These are phyloP conservation scores for Galeruca laticollis DNA, from an alignment of 2,888 invertebrate genomes.

Conservation along the genomic window DNA sequence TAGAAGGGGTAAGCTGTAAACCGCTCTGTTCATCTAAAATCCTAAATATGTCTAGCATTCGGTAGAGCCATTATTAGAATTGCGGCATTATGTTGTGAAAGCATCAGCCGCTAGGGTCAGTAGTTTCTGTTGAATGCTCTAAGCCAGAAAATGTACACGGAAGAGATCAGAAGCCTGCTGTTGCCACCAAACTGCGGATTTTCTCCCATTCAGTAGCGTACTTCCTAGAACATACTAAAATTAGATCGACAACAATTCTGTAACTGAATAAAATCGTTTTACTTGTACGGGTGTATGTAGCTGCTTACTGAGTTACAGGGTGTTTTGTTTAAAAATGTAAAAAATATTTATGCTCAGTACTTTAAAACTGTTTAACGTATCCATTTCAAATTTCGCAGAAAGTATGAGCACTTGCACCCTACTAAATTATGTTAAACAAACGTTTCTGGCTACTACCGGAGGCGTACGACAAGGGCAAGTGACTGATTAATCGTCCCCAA, in stretches of 20 bases:
- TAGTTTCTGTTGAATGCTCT: slow-evolving; percentile 54
- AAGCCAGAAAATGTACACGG: slow-evolving; percentile 54
- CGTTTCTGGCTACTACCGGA: too few species aligned
- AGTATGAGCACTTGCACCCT: too few species aligned
- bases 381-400: too few species aligned
- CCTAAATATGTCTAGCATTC: slow-evolving; percentile 56
- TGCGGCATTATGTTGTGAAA: slow-evolving; percentile 56
- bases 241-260: not conserved
- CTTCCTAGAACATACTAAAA: not conserved
- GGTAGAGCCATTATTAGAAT: slow-evolving; percentile 56
- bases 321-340: too few species aligned
- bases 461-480: too few species aligned
- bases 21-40: slow-evolving; percentile 51
- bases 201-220: slow-evolving; percentile 33
- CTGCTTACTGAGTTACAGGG: too few species aligned
- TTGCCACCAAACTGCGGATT: slow-evolving; percentile 33
- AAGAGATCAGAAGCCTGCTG: slow-evolving; percentile 55
- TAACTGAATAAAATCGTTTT: too few species aligned
- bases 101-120: slow-evolving; percentile 49
- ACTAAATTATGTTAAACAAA: too few species aligned
- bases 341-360: too few species aligned
- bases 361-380: too few species aligned
- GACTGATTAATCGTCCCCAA: too few species aligned
- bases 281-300: too few species aligned
- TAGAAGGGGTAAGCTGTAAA: slow-evolving; percentile 40